phyloP scores from a whole-genome alignment of 2,113 vertebrate species.

The Entomyzon cyanotis region DNA sequence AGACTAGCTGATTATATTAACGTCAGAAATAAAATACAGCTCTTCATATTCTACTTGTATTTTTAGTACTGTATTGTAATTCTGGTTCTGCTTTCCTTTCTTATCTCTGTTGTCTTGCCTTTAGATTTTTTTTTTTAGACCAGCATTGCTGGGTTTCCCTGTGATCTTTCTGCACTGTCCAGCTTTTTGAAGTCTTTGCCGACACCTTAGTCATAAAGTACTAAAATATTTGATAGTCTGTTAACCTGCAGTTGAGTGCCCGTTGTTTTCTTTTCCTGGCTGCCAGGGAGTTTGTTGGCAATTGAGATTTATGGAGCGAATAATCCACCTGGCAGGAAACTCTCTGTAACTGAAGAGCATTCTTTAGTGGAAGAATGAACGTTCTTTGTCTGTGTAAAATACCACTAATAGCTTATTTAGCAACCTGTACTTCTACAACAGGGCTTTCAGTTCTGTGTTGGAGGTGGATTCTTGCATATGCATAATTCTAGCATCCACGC shows the following conservation, averaged over 20 bases:
- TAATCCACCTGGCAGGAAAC: constrained; percentile 50
- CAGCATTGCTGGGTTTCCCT: not conserved
- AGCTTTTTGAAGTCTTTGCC: not conserved
- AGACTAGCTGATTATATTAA: not conserved
- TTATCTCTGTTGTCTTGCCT: not conserved
- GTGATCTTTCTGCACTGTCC: not conserved
- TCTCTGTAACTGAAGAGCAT: not conserved
- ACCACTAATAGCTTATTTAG: constrained; percentile 52
- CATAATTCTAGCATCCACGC: constrained; percentile 49
- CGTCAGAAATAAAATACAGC: constrained; percentile 17
- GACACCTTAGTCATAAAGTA: not conserved
- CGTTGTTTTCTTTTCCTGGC: constrained; percentile 9
- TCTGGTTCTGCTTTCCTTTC: not conserved
- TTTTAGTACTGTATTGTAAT: constrained; percentile 22
- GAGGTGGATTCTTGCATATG: constrained; percentile 43
- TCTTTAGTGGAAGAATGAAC: constrained; percentile 5
- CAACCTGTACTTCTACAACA: constrained; percentile 49
- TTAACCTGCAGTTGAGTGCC: constrained; percentile 18
- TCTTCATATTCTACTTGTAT: not conserved
- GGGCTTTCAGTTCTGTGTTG: constrained; percentile 35
- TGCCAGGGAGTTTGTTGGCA: constrained; percentile 21
- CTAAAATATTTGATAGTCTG: not conserved
- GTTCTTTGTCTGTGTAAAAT: constrained; percentile 38
- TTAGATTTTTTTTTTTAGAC: not conserved
- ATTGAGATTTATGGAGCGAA: constrained; percentile 29